Conservation (phyloP, 2,888 invertebrate species). For the Arctia plantaginis region DNA sequence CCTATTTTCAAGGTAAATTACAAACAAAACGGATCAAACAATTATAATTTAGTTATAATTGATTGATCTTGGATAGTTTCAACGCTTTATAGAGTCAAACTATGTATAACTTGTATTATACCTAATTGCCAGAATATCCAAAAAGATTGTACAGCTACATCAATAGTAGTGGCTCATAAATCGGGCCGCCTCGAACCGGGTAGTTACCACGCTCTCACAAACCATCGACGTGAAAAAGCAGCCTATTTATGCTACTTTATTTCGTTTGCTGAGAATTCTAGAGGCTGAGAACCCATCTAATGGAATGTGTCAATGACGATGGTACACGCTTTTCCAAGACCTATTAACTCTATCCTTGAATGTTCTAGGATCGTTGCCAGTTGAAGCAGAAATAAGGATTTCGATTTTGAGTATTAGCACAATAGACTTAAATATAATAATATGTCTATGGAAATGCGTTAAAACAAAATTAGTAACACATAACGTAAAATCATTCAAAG, state of each 20-base stretch:
- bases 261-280: background rate
- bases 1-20: no score
- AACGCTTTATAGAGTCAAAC: background rate
- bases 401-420: no score
- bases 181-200: background rate
- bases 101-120: background rate
- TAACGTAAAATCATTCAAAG: background rate
- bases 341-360: background rate
- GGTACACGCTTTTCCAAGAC: background rate
- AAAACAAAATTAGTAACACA: no score
- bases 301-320: background rate
- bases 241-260: background rate
- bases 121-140: no score
- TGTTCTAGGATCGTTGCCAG: background rate
- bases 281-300: background rate
- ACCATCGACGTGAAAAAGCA: background rate
- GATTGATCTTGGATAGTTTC: background rate
- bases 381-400: background rate
- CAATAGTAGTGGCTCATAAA: background rate
- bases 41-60: no score
- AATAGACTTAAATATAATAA: no score
- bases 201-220: background rate
- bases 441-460: no score
- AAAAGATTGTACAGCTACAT: background rate
- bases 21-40: no score